phyloP scores from a whole-genome alignment of 2,797 vertebrate species.

The Allobates femoralis region DNA sequence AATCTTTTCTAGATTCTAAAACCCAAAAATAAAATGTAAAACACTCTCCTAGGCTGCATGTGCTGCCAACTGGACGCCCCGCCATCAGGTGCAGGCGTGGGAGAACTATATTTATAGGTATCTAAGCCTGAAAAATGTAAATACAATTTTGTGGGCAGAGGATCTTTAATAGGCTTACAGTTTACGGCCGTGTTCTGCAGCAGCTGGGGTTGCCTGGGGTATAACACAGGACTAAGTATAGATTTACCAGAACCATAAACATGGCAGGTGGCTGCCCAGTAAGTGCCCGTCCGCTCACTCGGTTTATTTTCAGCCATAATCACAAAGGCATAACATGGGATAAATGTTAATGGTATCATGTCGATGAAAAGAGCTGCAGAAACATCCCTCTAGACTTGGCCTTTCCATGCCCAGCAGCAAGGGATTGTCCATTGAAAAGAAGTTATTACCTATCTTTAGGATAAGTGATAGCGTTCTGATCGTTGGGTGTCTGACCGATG shows the following conservation, averaged over 20 bases:
- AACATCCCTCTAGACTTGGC: not conserved
- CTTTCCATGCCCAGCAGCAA: not conserved
- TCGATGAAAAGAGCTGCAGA: not conserved
- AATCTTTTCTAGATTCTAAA: not conserved
- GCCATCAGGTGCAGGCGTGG: not conserved
- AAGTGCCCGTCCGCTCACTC: not conserved
- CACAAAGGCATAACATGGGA: not conserved
- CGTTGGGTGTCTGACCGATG: too few species aligned
- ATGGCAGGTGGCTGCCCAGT: slow-evolving; percentile 38
- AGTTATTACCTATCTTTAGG: too few species aligned
- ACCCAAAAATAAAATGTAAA: not conserved
- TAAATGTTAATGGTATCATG: not conserved
- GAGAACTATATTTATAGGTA: slow-evolving; percentile 10
- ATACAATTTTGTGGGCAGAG: not conserved
- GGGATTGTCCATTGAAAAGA: too few species aligned
- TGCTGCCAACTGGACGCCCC: not conserved
- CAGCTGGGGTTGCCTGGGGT: slow-evolving; percentile 27
- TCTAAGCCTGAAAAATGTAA: slow-evolving; percentile 20
- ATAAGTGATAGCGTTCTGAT: too few species aligned
- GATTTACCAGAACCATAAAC: slow-evolving; percentile 41
- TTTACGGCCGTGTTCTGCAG: slow-evolving; percentile 4
- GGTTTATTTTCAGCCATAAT: not conserved
- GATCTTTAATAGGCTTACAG: not conserved
- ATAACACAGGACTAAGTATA: slow-evolving; percentile 36
- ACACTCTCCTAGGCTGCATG: not conserved